phyloP scores from a whole-genome alignment of 2,113 vertebrate genomes.

The Nerophis ophidion region DNA sequence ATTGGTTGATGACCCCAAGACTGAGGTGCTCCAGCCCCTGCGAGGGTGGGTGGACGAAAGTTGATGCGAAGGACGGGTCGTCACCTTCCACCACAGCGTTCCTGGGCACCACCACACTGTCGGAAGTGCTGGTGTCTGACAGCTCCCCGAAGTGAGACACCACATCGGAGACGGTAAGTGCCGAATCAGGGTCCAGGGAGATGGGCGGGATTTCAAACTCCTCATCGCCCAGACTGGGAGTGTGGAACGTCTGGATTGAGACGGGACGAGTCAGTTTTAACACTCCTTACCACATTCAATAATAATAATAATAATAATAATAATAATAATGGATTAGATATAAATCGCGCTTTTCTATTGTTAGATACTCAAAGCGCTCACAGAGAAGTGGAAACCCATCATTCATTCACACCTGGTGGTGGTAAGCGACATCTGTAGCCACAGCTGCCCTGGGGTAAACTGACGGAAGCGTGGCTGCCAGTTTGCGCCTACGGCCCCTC shows the following conservation, averaged over 20 bases:
- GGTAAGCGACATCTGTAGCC: no score
- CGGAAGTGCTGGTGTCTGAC: conserved; percentile 70
- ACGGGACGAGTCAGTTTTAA: background rate
- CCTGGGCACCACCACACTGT: conserved; percentile 70
- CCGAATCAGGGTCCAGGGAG: conserved; percentile 81
- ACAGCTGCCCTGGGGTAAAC: no score
- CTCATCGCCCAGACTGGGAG: conserved; percentile 87
- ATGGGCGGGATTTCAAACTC: conserved; percentile 92
- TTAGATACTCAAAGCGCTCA: no score
- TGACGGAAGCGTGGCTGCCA: no score
- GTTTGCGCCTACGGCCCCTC: no score
- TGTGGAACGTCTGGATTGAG: conserved; percentile 81
- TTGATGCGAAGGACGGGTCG: conserved; percentile 73
- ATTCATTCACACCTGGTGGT: no score
- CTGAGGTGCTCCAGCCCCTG: conserved; percentile 80
- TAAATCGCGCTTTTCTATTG: no score
- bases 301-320: no score
- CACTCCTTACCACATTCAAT: no score
- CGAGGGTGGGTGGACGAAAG: conserved; percentile 60
- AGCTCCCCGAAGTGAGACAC: conserved; percentile 84
- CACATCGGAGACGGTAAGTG: conserved; percentile 82
- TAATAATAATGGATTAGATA: no score
- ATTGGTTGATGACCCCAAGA: conserved; percentile 80
- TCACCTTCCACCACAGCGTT: conserved; percentile 76
- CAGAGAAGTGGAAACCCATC: no score